Conservation (phyloP, 1,140 invertebrate species). For the Theocolax elegans region DNA sequence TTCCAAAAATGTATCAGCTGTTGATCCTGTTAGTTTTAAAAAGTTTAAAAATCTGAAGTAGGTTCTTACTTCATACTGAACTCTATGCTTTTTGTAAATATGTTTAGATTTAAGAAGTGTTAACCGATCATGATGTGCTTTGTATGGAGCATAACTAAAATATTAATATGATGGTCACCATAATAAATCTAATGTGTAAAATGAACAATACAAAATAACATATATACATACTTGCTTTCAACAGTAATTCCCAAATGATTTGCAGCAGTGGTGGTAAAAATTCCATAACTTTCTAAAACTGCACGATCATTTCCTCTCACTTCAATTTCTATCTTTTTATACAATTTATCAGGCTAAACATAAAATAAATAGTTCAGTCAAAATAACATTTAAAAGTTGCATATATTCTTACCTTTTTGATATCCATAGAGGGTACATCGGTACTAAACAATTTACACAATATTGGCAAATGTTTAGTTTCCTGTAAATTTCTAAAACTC, state of each 20-base stretch:
- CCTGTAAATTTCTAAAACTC: background rate
- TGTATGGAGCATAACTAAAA: conserved; percentile 77
- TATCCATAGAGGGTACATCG: conserved; percentile 26
- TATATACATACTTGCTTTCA: conserved; percentile 75
- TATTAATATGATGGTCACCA: conserved; percentile 50
- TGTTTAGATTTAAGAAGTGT: conserved; percentile 90
- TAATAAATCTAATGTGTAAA: conserved; percentile 38
- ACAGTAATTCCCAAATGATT: conserved; percentile 81
- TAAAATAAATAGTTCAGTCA: conserved; percentile 33
- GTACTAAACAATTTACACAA: conserved; percentile 22
- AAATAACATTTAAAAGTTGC: conserved; percentile 5
- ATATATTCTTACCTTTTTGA: conserved; percentile 12
- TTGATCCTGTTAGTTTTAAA: conserved; percentile 90
- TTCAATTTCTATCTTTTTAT: conserved; percentile 87
- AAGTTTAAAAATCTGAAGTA: conserved; percentile 90
- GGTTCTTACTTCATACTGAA: conserved; percentile 96
- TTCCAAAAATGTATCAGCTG: conserved; percentile 94
- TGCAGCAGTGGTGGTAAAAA: conserved; percentile 84
- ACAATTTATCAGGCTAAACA: conserved; percentile 77
- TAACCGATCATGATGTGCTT: conserved; percentile 79
- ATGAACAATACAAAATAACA: conserved; percentile 12
- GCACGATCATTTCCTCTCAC: conserved; percentile 86
- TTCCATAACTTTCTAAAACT: conserved; percentile 88
- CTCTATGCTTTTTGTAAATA: conserved; percentile 93
- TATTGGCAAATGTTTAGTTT: background rate